phyloP scores from a whole-genome alignment of 2,888 invertebrate genomes.

The Dorcus parallelipipedus region DNA sequence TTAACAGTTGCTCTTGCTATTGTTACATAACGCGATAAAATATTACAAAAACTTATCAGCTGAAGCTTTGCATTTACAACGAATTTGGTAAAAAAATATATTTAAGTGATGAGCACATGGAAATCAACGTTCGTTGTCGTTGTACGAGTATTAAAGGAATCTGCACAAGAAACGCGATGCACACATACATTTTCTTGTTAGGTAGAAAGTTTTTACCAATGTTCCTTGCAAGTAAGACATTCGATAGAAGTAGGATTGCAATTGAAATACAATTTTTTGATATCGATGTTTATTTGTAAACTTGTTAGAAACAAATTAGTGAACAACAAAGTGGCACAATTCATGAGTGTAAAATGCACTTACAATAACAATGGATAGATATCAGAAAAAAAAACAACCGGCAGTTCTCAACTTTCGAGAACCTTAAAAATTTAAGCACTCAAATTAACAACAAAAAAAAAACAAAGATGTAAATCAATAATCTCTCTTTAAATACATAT shows the following conservation, averaged over 20 bases:
- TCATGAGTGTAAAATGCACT: too few species aligned
- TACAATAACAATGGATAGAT: too few species aligned
- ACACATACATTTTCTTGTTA: conserved; percentile 12
- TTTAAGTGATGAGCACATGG: not conserved
- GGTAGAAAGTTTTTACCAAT: conserved; percentile 18
- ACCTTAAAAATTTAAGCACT: too few species aligned
- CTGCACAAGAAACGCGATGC: conserved; percentile 18
- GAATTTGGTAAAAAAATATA: not conserved
- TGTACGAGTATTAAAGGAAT: conserved; percentile 4
- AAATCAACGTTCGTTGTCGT: not conserved
- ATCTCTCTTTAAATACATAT: too few species aligned
- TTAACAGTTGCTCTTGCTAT: not conserved
- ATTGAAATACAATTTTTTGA: not conserved
- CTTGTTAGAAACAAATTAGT: not conserved
- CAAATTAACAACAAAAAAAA: too few species aligned
- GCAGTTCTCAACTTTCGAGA: too few species aligned
- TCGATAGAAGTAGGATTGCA: not conserved
- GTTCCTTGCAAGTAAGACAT: conserved; percentile 11
- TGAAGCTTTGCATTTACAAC: too few species aligned
- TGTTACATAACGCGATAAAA: not conserved
- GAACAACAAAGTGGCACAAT: too few species aligned
- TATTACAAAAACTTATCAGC: not conserved
- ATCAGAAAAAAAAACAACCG: too few species aligned
- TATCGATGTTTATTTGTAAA: conserved; percentile 2
- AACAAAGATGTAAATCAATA: too few species aligned